phyloP scores from a whole-genome alignment of 2,888 invertebrate genomes.

The Polydesmus complanatus region DNA sequence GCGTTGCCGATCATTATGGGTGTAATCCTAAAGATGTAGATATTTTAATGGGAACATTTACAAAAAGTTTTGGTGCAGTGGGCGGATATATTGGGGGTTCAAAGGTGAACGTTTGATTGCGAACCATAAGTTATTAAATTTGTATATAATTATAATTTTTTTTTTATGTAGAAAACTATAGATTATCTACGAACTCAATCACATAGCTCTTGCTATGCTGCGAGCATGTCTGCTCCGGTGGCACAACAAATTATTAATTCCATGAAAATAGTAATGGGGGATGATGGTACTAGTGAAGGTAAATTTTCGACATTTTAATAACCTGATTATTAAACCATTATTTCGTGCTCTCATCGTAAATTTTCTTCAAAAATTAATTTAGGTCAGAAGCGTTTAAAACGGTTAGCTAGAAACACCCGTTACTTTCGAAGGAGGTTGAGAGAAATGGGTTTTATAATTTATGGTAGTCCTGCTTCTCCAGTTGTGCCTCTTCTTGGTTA shows the following conservation, averaged over 20 bases:
- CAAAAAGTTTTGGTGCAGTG: constrained; percentile 41
- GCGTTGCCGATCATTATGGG: constrained; percentile 40
- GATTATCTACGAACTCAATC: constrained; percentile 60
- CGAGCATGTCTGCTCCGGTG: constrained; percentile 77
- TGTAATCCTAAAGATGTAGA: constrained; percentile 38
- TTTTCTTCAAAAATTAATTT: too few species aligned
- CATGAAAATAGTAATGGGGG: constrained; percentile 73
- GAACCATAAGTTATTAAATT: neutral
- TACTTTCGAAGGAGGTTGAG: constrained; percentile 66
- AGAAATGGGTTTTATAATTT: constrained; percentile 79
- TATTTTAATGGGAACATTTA: constrained; percentile 43
- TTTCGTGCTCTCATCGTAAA: too few species aligned
- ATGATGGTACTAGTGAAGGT: constrained; percentile 59
- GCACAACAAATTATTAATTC: constrained; percentile 83
- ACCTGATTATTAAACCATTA: too few species aligned
- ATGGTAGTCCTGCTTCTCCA: constrained; percentile 87
- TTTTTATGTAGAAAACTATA: constrained; percentile 50
- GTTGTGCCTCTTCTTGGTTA: constrained; percentile 93
- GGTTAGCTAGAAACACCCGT: constrained; percentile 62
- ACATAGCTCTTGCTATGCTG: constrained; percentile 73
- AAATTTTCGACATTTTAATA: constrained; percentile 3
- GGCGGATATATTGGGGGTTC: constrained; percentile 42
- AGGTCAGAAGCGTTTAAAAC: constrained; percentile 46
- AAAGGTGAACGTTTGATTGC: constrained; percentile 27
- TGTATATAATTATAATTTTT: neutral